These are phyloP conservation scores for Zonotrichia albicollis DNA, from an alignment of 2,797 vertebrate species.

Conservation along the genomic window DNA sequence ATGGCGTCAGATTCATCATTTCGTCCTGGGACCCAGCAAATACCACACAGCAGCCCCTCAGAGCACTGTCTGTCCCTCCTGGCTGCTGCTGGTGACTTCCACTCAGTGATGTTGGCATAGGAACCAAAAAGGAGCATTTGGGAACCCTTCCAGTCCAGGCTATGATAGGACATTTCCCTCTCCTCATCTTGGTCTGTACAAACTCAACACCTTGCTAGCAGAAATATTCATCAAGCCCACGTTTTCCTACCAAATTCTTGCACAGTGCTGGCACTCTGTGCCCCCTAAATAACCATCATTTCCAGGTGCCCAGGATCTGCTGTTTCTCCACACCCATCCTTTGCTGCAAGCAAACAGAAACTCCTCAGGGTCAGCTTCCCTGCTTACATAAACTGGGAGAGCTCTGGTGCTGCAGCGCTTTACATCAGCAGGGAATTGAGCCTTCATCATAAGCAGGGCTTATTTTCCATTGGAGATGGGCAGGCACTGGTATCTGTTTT, in stretches of 20 bases:
- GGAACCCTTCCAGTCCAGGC: not conserved
- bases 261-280: fast-evolving
- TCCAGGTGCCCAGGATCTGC: not conserved
- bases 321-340: not conserved
- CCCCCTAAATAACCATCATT: not conserved
- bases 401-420: not conserved
- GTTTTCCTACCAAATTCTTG: not conserved
- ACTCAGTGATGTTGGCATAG: conserved; percentile 18
- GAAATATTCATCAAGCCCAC: not conserved
- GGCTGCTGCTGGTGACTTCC: conserved; percentile 12
- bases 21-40: too few species aligned
- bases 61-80: not conserved
- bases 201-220: not conserved
- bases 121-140: not conserved
- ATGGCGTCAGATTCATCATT: too few species aligned
- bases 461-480: conserved; percentile 21
- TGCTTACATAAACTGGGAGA: not conserved
- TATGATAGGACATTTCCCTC: not conserved
- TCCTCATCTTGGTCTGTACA: not conserved
- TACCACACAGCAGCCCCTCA: not conserved
- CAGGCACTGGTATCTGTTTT: not conserved
- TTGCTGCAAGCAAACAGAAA: not conserved
- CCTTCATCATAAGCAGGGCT: not conserved
- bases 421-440: not conserved
- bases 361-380: not conserved